phyloP scores from a whole-genome alignment of 2,113 vertebrate genomes.

The Phodopus roborovskii region DNA sequence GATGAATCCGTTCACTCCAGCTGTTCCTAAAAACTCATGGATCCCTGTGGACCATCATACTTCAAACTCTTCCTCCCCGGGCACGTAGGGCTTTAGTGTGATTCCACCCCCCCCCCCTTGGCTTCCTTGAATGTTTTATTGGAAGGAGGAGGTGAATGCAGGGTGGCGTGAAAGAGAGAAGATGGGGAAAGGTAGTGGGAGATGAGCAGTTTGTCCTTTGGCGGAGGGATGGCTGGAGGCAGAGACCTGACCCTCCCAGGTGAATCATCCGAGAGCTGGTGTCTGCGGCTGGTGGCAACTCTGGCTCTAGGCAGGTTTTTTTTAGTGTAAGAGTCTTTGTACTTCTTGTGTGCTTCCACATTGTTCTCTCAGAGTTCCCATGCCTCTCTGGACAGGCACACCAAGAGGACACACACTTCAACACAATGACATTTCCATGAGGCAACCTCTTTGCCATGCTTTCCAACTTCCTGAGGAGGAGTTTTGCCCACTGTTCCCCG shows the following conservation, averaged over 20 bases:
- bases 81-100: neutral
- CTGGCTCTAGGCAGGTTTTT: neutral
- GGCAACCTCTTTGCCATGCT: neutral
- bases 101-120: neutral
- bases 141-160: no score
- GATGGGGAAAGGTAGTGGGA: neutral
- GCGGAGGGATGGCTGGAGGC: neutral
- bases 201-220: neutral
- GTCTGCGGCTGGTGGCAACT: neutral
- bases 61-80: neutral
- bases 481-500: neutral
- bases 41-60: neutral
- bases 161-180: neutral
- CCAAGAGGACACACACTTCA: neutral
- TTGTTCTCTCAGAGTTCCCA: neutral
- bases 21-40: neutral
- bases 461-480: neutral
- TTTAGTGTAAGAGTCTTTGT: neutral
- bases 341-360: fast-evolving
- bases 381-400: neutral
- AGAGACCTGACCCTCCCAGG: neutral
- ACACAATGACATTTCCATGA: neutral
- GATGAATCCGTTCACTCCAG: neutral
- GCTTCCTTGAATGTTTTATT: neutral
- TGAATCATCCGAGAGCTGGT: constrained; percentile 18